These are phyloP conservation scores for Cryptotis parvus DNA, from an alignment of 2,113 vertebrate genomes.

Conservation along the genomic window DNA sequence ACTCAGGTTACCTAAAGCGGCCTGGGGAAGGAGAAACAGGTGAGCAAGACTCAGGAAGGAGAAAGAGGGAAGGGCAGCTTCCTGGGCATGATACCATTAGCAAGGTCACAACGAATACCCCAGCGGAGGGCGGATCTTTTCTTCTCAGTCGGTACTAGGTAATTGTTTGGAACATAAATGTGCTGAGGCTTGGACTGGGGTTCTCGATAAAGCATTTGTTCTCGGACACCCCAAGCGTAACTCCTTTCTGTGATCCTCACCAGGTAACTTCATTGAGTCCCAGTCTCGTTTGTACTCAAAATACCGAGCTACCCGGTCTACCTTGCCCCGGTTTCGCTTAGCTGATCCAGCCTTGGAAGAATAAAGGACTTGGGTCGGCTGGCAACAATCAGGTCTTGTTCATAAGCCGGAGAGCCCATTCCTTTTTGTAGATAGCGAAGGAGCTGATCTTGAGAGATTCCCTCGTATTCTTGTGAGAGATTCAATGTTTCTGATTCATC, in stretches of 20 bases:
- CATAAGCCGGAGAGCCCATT: conserved; percentile 35
- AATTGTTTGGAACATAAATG: conserved; percentile 88
- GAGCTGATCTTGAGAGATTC: conserved; percentile 31
- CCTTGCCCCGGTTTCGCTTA: conserved; percentile 76
- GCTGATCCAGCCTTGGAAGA: conserved; percentile 76
- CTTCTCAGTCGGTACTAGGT: conserved; percentile 93
- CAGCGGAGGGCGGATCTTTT: conserved; percentile 92
- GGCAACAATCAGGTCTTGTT: neutral
- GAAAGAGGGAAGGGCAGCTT: conserved; percentile 76
- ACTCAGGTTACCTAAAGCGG: conserved; percentile 51
- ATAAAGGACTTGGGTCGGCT: conserved; percentile 83
- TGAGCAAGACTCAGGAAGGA: conserved; percentile 63
- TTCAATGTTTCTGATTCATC: conserved; percentile 62
- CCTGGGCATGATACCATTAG: conserved; percentile 87
- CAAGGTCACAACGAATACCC: conserved; percentile 92
- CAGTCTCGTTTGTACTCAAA: conserved; percentile 85
- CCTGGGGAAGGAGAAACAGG: neutral
- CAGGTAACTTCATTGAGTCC: conserved; percentile 81
- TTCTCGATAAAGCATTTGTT: conserved; percentile 79
- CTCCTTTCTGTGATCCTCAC: conserved; percentile 77
- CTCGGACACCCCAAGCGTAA: conserved; percentile 84
- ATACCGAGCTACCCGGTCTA: conserved; percentile 84
- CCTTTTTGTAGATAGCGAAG: neutral
- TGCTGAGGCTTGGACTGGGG: conserved; percentile 80
- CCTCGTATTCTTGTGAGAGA: conserved; percentile 31